phyloP scores from a whole-genome alignment of 1,140 invertebrate genomes.

The Oscheius sp. region DNA sequence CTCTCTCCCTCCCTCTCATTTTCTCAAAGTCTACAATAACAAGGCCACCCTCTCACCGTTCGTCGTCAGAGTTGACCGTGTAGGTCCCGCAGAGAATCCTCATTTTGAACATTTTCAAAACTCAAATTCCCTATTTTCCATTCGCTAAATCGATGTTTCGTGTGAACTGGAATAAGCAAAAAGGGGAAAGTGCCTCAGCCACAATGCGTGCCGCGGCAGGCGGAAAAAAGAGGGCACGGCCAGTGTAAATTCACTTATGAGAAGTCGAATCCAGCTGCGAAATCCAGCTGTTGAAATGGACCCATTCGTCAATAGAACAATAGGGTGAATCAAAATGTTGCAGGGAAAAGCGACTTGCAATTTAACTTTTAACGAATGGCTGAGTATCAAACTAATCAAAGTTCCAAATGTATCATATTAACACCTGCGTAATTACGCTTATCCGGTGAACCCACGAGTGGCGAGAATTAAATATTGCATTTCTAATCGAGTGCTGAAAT shows the following conservation, averaged over 20 bases:
- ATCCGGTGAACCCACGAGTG: too few species aligned
- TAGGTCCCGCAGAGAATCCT: slow-evolving; percentile 10
- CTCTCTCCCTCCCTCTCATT: background rate
- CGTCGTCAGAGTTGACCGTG: slow-evolving; percentile 1
- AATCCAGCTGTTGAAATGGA: too few species aligned
- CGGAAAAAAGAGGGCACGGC: background rate
- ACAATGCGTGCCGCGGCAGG: too few species aligned
- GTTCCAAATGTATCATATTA: too few species aligned
- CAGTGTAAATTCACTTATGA: slow-evolving; percentile 14
- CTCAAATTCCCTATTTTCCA: too few species aligned
- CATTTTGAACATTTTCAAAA: slow-evolving; percentile 19
- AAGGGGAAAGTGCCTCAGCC: background rate
- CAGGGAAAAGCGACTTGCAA: too few species aligned
- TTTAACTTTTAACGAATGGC: too few species aligned
- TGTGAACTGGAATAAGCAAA: background rate
- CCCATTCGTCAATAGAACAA: too few species aligned
- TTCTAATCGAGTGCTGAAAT: slow-evolving; percentile 17
- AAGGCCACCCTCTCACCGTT: background rate
- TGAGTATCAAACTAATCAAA: too few species aligned
- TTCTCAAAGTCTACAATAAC: background rate
- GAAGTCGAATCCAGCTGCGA: background rate
- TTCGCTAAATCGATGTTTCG: too few species aligned
- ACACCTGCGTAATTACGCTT: too few species aligned
- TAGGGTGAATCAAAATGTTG: too few species aligned
- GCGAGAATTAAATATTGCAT: background rate